Conservation (phyloP, 2,113 vertebrate species). For the Pseudonaja textilis region DNA sequence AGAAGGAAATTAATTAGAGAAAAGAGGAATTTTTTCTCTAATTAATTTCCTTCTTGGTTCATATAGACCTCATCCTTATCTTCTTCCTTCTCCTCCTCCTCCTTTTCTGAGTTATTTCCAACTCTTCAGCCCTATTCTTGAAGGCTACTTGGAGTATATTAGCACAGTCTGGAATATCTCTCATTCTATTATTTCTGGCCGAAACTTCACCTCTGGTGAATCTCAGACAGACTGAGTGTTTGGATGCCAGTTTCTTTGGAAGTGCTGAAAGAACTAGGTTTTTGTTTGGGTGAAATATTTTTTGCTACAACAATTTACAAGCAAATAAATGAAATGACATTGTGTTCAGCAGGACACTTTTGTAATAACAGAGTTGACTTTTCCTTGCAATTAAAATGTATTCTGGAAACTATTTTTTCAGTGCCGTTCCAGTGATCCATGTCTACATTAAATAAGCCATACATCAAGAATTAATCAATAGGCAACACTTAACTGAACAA, state of each 20-base stretch:
- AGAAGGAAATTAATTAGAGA: too few species aligned
- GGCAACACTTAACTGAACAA: not conserved
- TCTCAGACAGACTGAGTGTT: constrained; percentile 52
- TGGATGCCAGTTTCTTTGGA: constrained; percentile 48
- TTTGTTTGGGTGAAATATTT: constrained; percentile 45
- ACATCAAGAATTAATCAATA: not conserved
- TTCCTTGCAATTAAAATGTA: not conserved
- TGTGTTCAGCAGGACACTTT: not conserved
- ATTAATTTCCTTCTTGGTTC: not conserved
- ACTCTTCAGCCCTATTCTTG: not conserved
- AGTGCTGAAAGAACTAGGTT: constrained; percentile 52
- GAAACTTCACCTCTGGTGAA: not conserved
- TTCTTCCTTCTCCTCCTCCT: not conserved
- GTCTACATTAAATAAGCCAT: not conserved
- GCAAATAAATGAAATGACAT: constrained; percentile 16
- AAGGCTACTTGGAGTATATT: not conserved
- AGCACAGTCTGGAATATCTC: not conserved
- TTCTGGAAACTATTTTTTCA: not conserved
- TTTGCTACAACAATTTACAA: not conserved
- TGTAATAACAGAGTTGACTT: not conserved
- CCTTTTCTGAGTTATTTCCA: not conserved
- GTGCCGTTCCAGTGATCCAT: not conserved
- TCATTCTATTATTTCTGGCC: not conserved
- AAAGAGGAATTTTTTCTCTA: too few species aligned
- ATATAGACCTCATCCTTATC: not conserved